Evolutionary conservation across 2,797 vertebrate species (phyloP).

Genomic region (Cirrhinus mrigala): DNA sequence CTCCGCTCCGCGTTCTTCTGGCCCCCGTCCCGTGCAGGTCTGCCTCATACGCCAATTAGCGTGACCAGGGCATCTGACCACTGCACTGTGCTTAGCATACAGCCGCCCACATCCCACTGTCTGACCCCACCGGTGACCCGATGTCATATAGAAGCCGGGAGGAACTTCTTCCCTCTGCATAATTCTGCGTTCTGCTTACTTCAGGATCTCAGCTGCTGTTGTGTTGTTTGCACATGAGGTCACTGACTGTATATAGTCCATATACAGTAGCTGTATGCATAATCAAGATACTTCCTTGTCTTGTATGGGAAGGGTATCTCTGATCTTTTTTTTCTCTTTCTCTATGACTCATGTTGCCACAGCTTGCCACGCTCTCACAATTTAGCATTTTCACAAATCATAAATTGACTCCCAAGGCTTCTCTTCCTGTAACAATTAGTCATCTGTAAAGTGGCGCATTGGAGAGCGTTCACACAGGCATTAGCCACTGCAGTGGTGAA

Average conservation of each 20-base stretch:
- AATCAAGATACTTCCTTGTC: conserved; percentile 30
- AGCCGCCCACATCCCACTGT: conserved; percentile 31
- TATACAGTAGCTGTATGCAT: conserved; percentile 30
- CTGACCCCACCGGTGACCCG: conserved; percentile 35
- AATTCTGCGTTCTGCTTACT: conserved; percentile 38
- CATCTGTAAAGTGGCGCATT: conserved; percentile 70
- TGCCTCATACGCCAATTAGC: conserved; percentile 55
- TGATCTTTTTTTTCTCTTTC: background rate
- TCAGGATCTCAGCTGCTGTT: conserved; percentile 1
- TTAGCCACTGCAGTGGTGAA: conserved; percentile 74
- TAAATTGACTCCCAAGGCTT: conserved; percentile 58
- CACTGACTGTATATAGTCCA: conserved; percentile 1
- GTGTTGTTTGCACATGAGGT: conserved; percentile 21
- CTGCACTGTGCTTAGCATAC: conserved; percentile 52
- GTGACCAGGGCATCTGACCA: conserved; percentile 52
- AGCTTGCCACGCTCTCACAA: conserved; percentile 32
- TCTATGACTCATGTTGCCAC: conserved; percentile 10
- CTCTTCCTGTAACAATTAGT: conserved; percentile 71
- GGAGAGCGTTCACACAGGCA: conserved; percentile 72
- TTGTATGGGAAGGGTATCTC: background rate
- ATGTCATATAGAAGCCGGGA: conserved; percentile 38
- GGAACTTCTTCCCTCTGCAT: conserved; percentile 40
- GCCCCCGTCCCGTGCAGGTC: conserved; percentile 33
- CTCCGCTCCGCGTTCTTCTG: conserved; percentile 43
- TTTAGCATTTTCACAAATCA: conserved; percentile 49